Conservation (phyloP, 2,113 vertebrate species). For the Furnarius figulus region DNA sequence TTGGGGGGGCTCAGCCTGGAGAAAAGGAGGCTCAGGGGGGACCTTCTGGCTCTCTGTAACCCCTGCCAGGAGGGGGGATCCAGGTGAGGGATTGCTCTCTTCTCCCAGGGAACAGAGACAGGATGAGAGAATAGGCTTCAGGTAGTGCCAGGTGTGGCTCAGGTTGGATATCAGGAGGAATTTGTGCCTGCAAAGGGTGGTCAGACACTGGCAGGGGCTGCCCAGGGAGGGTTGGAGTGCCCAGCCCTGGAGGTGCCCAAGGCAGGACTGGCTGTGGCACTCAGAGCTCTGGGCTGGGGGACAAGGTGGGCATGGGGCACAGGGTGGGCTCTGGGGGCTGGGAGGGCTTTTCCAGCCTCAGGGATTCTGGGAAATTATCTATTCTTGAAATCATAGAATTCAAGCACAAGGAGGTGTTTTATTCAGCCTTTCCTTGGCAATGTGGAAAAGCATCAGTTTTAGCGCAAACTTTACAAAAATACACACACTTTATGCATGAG, state of each 20-base stretch:
- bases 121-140: no score
- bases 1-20: no score
- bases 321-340: rapidly evolving
- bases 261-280: neutral
- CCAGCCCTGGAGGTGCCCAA: neutral
- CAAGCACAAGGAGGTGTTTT: neutral
- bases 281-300: neutral
- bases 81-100: no score
- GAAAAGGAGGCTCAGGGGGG: no score
- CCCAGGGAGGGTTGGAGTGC: no score
- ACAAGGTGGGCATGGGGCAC: rapidly evolving
- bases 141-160: no score
- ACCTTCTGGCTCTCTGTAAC: no score
- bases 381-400: neutral
- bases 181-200: neutral
- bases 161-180: no score
- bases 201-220: neutral
- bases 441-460: neutral
- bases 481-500: neutral
- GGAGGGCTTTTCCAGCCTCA: rapidly evolving
- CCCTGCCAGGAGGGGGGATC: no score
- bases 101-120: no score
- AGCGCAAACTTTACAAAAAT: neutral
- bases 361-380: neutral
- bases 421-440: neutral